Base-by-base conservation (phyloP, 1,140 invertebrate species). In the Trialeurodes vaporariorum region DNA sequence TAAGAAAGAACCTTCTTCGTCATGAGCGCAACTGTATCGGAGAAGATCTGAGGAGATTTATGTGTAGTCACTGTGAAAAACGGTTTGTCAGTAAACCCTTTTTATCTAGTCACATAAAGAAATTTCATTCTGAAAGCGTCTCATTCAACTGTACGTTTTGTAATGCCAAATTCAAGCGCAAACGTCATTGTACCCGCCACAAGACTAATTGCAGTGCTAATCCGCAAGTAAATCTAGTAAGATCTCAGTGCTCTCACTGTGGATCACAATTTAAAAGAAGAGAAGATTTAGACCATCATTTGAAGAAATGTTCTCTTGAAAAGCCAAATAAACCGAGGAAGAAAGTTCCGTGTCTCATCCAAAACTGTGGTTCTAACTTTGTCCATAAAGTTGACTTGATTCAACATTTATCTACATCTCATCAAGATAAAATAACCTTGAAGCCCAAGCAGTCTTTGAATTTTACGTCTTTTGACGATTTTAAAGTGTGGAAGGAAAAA, bases 401-500 rank as follows among this genome's bases (percentile, higher is more conserved):
- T 22, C 13, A 64, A 9, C 63, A 64, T 64, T 23, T 64, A 25
- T n/a, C 34, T 25, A 9, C 12, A 23, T 21, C 11, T 25, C 63
- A 64, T 26, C 1, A 64, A 34, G 34, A 49, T 49, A n/a, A 25
- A 25, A 27, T 34, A 21, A 34, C 63, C 34, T 23, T 64, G 21
- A 21, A 25, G 5, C 24, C 63, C 34, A 13, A n/a, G 21, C n/a
- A 24, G 21, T 24, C n/a, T 34, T 23, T 23, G 21, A 34, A 22
- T n/a, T 64, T 64, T 25, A 25, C 25, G 2, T 27, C 21, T 25
- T 21, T 27, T 34, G 21, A 34, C 25, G 63, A 64, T 2, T 64
- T 64, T 26, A n/a, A n/a, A n/a, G 34, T n/a, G 24, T 64, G 63
- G 63, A 64, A 64, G 34, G 63, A 64, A 25, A 64, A 25, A 12